Evolutionary conservation across 2,888 invertebrate species (phyloP), one percentile per base, ranked within the genome.

Genomic region (Chymomyza amoena): DNA sequence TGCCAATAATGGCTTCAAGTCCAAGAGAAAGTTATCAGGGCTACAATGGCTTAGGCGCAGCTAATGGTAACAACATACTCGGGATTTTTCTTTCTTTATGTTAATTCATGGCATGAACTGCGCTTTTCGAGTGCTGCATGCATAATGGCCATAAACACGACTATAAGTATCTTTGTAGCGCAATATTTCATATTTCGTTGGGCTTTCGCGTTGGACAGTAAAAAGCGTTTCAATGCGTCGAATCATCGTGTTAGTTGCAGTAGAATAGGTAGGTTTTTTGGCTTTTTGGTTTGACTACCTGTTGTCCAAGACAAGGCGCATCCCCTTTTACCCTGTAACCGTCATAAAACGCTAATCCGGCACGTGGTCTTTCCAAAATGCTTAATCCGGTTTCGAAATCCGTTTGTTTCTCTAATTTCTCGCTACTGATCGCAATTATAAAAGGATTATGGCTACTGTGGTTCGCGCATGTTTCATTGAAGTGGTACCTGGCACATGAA

Each of bases 401-500:
- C 79, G 73, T 81, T 84, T 84, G 84, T 84, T 85, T 64, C 18
- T 64, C 64, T 39, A 36, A 64, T 16, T 65, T 73, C 59, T 25
- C 20, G 86, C 84, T 80, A 81, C 86, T 83, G 69, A 77, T 69
- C 76, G 87, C 79, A 84, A 86, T 88, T 88, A 88, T 88, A 84
- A 84, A 84, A 84, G 84, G 81, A 88, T 84, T 87, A 75, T 79
- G 76, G 66, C 66, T 18, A 39, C 65, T 62, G 54, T 9, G 9
- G 7, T 15, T 39, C 39, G 9, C 15, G 28, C 60, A 25, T 61
- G 4, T 62, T 73, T 86, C 76, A 75, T 84, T 88, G 84, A 84
- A 88, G 81, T 84, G n/a, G n/a, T n/a, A n/a, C n/a, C n/a, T n/a
- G n/a, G n/a, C n/a, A 84, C 73, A 86, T 88, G 78, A 84, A 88